phyloP scores from a whole-genome alignment of 2,888 invertebrate genomes.

The Ditula angustiorana region DNA sequence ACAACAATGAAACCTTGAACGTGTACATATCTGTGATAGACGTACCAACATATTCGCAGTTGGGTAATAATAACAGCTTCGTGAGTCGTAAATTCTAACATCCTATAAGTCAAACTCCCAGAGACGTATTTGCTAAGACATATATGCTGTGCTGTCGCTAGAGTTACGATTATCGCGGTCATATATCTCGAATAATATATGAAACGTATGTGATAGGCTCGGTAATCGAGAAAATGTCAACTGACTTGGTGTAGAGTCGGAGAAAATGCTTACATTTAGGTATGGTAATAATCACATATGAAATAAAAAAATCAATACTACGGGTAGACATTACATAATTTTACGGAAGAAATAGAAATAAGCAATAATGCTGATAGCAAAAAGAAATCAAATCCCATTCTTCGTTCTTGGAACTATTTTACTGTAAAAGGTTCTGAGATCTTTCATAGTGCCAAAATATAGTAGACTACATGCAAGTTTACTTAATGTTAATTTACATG shows the following conservation, averaged over 20 bases:
- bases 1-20: background rate
- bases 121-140: background rate
- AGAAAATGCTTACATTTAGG: too few species aligned
- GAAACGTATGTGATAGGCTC: background rate
- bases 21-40: background rate
- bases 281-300: too few species aligned
- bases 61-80: background rate
- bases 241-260: background rate
- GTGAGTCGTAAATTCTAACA: background rate
- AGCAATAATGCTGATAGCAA: too few species aligned
- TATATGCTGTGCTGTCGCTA: slow-evolving; percentile 3
- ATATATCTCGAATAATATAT: background rate
- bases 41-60: background rate
- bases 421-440: too few species aligned
- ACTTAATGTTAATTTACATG: too few species aligned
- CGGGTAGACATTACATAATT: too few species aligned
- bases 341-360: too few species aligned
- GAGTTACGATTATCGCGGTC: background rate
- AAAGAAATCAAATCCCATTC: too few species aligned
- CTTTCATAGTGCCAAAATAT: too few species aligned
- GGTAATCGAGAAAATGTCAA: background rate
- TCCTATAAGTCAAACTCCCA: background rate
- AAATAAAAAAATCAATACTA: too few species aligned
- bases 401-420: too few species aligned
- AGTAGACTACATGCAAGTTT: too few species aligned